phyloP scores from a whole-genome alignment of 2,113 vertebrate species.

The Sciurus niger region DNA sequence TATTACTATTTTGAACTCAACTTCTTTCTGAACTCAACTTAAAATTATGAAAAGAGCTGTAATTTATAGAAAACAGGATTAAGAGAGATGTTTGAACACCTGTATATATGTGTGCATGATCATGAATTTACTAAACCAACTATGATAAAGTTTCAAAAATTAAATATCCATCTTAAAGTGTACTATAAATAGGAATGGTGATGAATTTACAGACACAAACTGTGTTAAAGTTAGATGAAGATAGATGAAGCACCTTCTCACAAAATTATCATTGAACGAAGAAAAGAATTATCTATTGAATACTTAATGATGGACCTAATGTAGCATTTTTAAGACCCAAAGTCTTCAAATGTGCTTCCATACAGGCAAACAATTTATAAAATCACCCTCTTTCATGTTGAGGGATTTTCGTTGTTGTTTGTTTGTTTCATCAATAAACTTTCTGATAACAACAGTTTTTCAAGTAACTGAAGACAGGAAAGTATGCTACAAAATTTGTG shows the following conservation, averaged over 20 bases:
- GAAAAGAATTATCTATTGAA: background rate
- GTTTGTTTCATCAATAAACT: background rate
- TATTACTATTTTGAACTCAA: background rate
- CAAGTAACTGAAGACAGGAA: background rate
- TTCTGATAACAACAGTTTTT: slow-evolving; percentile 23
- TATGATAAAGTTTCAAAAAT: background rate
- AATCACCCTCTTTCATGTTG: background rate
- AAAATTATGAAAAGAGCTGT: background rate
- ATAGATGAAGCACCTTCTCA: background rate
- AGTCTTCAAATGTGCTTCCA: background rate
- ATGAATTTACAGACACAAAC: background rate
- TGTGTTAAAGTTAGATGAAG: background rate
- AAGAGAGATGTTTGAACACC: background rate
- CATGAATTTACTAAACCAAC: background rate
- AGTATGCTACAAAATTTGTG: background rate
- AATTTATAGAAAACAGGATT: background rate
- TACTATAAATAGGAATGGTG: background rate
- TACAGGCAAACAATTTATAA: background rate
- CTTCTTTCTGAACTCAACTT: too few relatives aligned
- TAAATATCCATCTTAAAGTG: background rate
- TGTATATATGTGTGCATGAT: background rate
- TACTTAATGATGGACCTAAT: background rate
- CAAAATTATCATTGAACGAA: background rate
- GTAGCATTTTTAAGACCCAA: background rate
- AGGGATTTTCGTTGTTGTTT: too few relatives aligned